Evolutionary conservation across 2,113 vertebrate genomes (phyloP).

Genomic region (Aldabrachelys gigantea): DNA sequence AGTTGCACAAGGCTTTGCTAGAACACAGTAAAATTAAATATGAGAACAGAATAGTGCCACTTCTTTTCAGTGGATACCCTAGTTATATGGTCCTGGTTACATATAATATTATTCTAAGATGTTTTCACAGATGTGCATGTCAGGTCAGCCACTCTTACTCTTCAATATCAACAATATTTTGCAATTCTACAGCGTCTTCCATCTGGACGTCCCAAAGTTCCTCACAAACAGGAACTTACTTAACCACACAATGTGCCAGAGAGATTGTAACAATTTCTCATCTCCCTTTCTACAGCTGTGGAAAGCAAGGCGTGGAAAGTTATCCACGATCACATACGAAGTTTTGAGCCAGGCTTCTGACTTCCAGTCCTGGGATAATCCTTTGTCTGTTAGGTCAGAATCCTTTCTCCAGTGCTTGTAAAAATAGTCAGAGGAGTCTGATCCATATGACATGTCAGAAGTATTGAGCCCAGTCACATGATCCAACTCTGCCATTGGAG

Average conservation of each 20-base stretch:
- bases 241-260: background rate
- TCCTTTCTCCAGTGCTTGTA: background rate
- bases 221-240: rapidly evolving
- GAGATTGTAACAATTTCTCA: background rate
- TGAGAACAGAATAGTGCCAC: background rate
- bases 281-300: background rate
- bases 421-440: background rate
- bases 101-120: background rate
- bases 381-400: background rate
- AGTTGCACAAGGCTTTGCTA: background rate
- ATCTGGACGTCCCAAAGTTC: rapidly evolving
- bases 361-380: background rate
- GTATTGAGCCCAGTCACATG: background rate
- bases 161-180: background rate
- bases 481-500: background rate
- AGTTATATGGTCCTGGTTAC: background rate
- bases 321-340: slow-evolving; percentile 5
- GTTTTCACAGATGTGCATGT: background rate
- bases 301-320: background rate
- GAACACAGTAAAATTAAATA: background rate
- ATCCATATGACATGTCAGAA: background rate
- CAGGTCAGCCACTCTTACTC: background rate
- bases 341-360: background rate
- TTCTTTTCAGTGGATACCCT: no score
- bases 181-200: background rate